phyloP scores from a whole-genome alignment of 2,888 invertebrate genomes.

The Buathra laborator region DNA sequence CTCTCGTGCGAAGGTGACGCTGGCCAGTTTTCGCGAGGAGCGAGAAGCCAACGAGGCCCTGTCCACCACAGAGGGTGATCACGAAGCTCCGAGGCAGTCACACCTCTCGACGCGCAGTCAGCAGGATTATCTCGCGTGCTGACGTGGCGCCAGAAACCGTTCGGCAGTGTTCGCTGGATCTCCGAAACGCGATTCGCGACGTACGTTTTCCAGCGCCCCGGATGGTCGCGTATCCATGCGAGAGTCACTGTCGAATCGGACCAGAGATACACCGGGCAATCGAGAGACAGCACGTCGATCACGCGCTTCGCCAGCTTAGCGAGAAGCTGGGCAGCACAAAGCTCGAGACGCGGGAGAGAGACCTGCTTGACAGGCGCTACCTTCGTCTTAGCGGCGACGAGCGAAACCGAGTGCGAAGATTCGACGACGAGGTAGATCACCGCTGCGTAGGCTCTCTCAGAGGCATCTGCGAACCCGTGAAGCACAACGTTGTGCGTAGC shows the following conservation, averaged over 20 bases:
- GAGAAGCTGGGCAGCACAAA: background rate
- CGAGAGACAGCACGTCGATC: background rate
- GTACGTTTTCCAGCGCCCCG: conserved; percentile 68
- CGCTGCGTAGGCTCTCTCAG: conserved; percentile 55
- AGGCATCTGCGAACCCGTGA: conserved; percentile 64
- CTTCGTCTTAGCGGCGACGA: background rate
- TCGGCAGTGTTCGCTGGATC: conserved; percentile 64
- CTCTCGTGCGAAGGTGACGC: background rate
- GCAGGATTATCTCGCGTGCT: conserved; percentile 72
- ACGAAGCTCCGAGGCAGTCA: background rate
- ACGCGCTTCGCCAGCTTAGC: background rate
- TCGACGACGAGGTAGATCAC: conserved; percentile 40
- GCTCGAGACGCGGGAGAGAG: conserved; percentile 6
- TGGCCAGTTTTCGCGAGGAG: conserved; percentile 35
- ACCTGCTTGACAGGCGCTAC: conserved; percentile 17
- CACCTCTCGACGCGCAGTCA: conserved; percentile 69
- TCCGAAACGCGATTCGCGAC: conserved; percentile 73
- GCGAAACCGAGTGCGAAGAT: background rate
- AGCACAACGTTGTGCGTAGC: conserved; percentile 17
- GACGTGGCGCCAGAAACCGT: conserved; percentile 72
- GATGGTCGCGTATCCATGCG: background rate
- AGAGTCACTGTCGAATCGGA: conserved; percentile 69
- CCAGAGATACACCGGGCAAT: conserved; percentile 34
- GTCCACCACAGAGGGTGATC: conserved; percentile 46
- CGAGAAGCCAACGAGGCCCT: conserved; percentile 60